Evolutionary conservation across 92 coral and sea anemone species (phyloP).

Genomic region (Bergia sp.): DNA sequence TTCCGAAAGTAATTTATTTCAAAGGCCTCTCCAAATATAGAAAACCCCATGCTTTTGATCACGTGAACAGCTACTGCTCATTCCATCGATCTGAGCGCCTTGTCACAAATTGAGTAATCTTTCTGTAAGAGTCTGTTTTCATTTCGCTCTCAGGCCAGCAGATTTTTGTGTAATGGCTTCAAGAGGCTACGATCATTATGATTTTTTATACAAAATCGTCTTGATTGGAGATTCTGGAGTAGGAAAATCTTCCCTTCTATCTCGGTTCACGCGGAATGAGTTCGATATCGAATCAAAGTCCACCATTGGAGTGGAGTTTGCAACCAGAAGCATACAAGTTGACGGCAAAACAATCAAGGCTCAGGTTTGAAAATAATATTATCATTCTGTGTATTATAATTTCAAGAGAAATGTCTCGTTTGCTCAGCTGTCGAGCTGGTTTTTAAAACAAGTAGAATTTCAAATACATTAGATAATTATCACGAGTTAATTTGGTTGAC

Average conservation of each 20-base stretch:
- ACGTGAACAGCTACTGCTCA: background rate
- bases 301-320: conserved; percentile 98
- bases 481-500: background rate
- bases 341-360: conserved; percentile 98
- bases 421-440: background rate
- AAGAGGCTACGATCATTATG: conserved; percentile 95
- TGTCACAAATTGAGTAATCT: background rate
- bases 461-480: no score
- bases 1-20: background rate
- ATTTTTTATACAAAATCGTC: conserved; percentile 94
- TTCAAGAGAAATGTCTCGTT: background rate
- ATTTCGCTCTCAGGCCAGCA: background rate
- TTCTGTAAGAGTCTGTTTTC: background rate
- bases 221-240: conserved; percentile 99
- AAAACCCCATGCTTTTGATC: background rate
- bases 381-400: background rate
- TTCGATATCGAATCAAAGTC: conserved; percentile 98
- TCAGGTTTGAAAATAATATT: conserved; percentile 67
- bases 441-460: background rate
- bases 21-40: background rate
- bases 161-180: conserved; percentile 66
- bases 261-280: conserved; percentile 98
- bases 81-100: background rate
- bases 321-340: conserved; percentile 91
- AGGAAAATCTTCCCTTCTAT: conserved; percentile 92